These are phyloP conservation scores for Heliconius ismenius DNA, from an alignment of 2,888 invertebrate genomes.

Conservation along the genomic window DNA sequence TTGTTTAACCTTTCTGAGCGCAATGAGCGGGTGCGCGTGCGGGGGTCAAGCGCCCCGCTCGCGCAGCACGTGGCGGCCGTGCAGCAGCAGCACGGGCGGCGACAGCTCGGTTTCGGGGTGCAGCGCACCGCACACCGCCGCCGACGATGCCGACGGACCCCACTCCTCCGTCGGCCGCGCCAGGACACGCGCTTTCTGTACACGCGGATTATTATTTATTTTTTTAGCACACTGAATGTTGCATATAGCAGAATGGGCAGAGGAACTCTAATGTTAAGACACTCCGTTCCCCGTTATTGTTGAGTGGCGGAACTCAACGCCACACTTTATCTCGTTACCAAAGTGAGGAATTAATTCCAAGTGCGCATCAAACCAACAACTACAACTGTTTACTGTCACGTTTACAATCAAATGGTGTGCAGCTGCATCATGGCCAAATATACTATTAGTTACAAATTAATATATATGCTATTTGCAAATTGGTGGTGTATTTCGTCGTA, in stretches of 20 bases:
- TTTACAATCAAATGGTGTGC: not conserved
- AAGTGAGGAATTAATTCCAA: not conserved
- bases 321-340: not conserved
- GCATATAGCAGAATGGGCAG: too few relatives aligned
- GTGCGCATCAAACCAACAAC: not conserved
- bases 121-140: constrained; percentile 77
- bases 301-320: not conserved
- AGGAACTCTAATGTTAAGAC: too few relatives aligned
- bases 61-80: constrained; percentile 79
- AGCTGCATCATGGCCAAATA: not conserved
- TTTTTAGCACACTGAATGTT: not conserved
- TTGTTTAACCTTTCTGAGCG: constrained; percentile 67
- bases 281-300: too few relatives aligned
- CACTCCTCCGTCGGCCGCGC: constrained; percentile 87
- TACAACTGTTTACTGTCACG: not conserved
- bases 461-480: not conserved
- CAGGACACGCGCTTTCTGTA: constrained; percentile 83
- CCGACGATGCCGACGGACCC: constrained; percentile 82
- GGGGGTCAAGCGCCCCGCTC: constrained; percentile 81
- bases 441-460: not conserved
- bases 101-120: constrained; percentile 73
- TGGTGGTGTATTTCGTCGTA: too few relatives aligned
- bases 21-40: constrained; percentile 71
- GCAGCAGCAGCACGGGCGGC: constrained; percentile 76
- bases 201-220: not conserved